Evolutionary conservation across 2,888 invertebrate genomes (phyloP).

Genomic region (Pollenia griseotomentosa): DNA sequence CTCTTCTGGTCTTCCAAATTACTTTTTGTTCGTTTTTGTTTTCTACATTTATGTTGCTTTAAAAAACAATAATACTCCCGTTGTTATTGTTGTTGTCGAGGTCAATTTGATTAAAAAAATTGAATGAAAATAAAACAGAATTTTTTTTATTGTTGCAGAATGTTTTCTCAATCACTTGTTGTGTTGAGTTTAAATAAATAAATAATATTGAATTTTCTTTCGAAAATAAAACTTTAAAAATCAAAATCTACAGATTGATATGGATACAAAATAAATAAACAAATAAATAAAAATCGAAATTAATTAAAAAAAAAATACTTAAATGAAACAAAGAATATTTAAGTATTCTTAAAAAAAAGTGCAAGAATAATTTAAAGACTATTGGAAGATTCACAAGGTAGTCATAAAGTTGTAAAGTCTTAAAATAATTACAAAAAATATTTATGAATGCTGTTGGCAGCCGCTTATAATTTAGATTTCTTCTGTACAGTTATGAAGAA

Average conservation of each 20-base stretch:
- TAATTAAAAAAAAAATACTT: too few relatives aligned
- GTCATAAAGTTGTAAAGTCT: too few relatives aligned
- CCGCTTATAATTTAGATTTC: too few relatives aligned
- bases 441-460: too few relatives aligned
- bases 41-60: neutral
- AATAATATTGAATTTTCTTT: neutral
- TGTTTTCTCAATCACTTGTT: slow-evolving; percentile 13
- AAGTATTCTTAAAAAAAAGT: too few relatives aligned
- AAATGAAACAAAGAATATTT: too few relatives aligned
- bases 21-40: too few relatives aligned
- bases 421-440: too few relatives aligned
- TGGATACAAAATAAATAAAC: slow-evolving; percentile 7
- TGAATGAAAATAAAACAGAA: neutral
- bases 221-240: neutral
- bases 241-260: slow-evolving; percentile 2
- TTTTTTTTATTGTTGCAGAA: neutral
- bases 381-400: too few relatives aligned
- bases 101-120: neutral
- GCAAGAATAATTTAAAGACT: too few relatives aligned
- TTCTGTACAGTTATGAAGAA: too few relatives aligned
- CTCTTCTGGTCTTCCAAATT: too few relatives aligned
- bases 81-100: neutral
- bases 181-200: neutral
- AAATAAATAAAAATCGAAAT: neutral
- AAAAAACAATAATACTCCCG: neutral